Evolutionary conservation across 2,113 vertebrate species (phyloP), one percentile per base, ranked within the genome.

Genomic region (Pipra filicauda): DNA sequence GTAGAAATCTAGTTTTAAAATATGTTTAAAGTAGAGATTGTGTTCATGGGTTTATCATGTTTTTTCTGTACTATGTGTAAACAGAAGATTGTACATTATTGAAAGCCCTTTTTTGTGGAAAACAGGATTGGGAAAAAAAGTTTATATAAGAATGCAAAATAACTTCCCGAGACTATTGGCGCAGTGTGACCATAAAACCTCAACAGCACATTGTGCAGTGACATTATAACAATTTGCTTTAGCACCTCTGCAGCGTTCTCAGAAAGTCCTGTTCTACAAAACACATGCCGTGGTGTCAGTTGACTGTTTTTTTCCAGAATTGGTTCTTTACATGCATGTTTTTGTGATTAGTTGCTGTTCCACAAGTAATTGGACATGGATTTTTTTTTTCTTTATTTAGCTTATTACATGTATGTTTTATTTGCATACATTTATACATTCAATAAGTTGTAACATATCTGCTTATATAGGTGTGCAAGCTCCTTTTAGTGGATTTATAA

Each of bases 81-180:
- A 97, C 96, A 97, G 95, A 94, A 66, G 57, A 81, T 69, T 93
- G 85, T 94, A 89, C 85, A 22, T 94, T 96, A 94, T 89, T 97
- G 85, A 97, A 97, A 97, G 97, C 88, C 52, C 55, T 93, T 96
- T 97, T 97, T 94, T 97, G 64, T 94, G 71, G 87, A 89, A 94
- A 95, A 89, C 41, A 70, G 91, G 89, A 80, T 92, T 79, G 76
- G 33, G 33, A 19, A 51, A 1, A 65, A 70, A 81, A 78, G 64
- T 96, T 97, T 97, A 92, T 97, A 46, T 85, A 91, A 96, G 97
- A 96, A 96, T 96, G 93, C 94, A 92, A 95, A 97, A 85, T 92
- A 93, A 88, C 95, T 97, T 96, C 95, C 96, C 88, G 81, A 97
- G 95, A 95, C 96, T 83, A 61, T 26, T 46, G 93, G 92, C 88